Evolutionary conservation across 2,888 invertebrate genomes (phyloP), one percentile per base, ranked within the genome.

Genomic region (Sinohyriopsis cumingii): DNA sequence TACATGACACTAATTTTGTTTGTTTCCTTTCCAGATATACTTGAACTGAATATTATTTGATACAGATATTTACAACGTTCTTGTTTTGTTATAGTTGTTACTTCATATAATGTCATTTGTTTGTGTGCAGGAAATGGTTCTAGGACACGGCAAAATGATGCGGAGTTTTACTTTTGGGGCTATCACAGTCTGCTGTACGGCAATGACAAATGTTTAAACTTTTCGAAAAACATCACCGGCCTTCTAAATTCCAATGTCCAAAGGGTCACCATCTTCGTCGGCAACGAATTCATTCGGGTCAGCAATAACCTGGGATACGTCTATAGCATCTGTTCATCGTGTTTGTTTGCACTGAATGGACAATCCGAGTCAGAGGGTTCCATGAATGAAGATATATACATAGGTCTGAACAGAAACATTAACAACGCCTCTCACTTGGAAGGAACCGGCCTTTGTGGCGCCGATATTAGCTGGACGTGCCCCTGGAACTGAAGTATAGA

Each of bases 341-440:
- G 67, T 20, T 22, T 28, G 9, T 67, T 67, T 61, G 67, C 67
- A 55, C 28, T 67, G 25, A 67, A 67, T 61, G 67, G 67, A 67
- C 62, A 67, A 33, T 7, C 55, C 1, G 67, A 67, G 19, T 55
- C 55, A 1, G 55, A 60, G 18, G 61, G 55, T 6, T 22, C 61
- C 4, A 55, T 33, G 18, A 67, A 67, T 55, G 33, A 63, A 18
- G 55, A 60, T 3, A 9, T 67, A 24, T 61, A 67, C 28, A 12
- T 67, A 56, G 54, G 55, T 20, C 53, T 67, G n/a, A 67, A 67
- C 25, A 67, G 53, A 28, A 33, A 62, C 12, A 61, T 67, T 33
- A 18, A 9, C 22, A 22, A 28, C 28, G 53, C 24, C 4, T 5
- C 6, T 19, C 18, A 62, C 22, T 9, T 7, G 9, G 15, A 19